These are phyloP conservation scores for Acridotheres tristis DNA, from an alignment of 2,797 vertebrate genomes.

Conservation along the genomic window DNA sequence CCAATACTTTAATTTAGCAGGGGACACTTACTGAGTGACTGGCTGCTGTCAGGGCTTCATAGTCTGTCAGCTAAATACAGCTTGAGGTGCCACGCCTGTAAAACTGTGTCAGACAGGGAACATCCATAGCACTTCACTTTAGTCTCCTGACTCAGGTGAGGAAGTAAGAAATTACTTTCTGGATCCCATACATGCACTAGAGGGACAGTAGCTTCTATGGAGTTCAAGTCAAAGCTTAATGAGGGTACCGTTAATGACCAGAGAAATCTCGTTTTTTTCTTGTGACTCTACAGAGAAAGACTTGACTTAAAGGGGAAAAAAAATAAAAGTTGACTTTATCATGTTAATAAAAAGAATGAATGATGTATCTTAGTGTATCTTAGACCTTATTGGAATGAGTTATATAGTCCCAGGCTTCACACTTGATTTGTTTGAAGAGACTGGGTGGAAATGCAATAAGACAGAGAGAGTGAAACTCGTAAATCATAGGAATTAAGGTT, in stretches of 20 bases:
- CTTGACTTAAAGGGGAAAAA: background rate
- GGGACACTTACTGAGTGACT: background rate
- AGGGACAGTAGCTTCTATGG: background rate
- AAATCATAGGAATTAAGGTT: constrained; percentile 11
- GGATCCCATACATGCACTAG: background rate
- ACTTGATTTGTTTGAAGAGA: constrained; percentile 1
- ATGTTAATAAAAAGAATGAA: background rate
- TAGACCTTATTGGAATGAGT: background rate
- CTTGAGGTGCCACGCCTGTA: background rate
- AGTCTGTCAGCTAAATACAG: background rate
- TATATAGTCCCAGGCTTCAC: background rate
- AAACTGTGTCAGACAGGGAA: background rate
- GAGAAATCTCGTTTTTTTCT: background rate
- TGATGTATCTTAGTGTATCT: background rate
- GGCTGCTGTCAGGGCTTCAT: background rate
- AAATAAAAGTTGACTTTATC: background rate
- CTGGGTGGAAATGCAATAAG: background rate
- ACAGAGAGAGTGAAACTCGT: background rate
- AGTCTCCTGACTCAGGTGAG: background rate
- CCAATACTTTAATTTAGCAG: background rate
- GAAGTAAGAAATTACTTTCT: background rate
- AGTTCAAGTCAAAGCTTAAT: background rate
- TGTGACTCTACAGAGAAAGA: background rate
- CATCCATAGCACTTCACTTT: background rate
- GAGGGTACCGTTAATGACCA: background rate